These are phyloP conservation scores for Cinara cedri DNA, from an alignment of 2,888 invertebrate genomes.

Conservation along the genomic window DNA sequence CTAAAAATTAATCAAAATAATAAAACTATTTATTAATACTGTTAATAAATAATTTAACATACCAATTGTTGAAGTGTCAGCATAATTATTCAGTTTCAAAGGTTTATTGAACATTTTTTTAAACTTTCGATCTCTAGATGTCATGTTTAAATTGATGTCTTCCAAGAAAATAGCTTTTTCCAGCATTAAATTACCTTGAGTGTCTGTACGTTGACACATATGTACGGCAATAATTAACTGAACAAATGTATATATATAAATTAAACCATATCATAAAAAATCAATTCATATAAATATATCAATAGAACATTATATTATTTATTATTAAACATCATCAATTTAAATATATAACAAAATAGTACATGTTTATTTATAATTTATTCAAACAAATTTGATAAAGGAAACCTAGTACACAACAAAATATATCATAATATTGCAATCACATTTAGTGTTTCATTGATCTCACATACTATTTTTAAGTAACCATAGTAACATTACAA, in stretches of 20 bases:
- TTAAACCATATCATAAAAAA: too few relatives aligned
- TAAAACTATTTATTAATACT: too few relatives aligned
- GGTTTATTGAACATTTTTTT: slow-evolving; percentile 43
- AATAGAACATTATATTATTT: too few relatives aligned
- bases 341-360: not conserved
- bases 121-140: slow-evolving; percentile 57
- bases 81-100: slow-evolving; percentile 29
- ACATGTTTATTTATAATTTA: not conserved
- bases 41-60: slow-evolving; percentile 21
- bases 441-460: slow-evolving; percentile 23
- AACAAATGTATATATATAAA: not conserved
- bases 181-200: slow-evolving; percentile 57
- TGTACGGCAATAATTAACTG: slow-evolving; percentile 58
- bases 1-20: too few relatives aligned
- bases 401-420: not conserved
- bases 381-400: not conserved
- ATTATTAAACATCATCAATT: not conserved
- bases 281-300: too few relatives aligned
- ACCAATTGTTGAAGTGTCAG: slow-evolving; percentile 43
- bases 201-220: slow-evolving; percentile 57
- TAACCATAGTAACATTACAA: slow-evolving; percentile 44
- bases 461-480: slow-evolving; percentile 13
- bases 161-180: slow-evolving; percentile 57
- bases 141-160: slow-evolving; percentile 56
- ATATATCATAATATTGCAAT: not conserved